These are phyloP conservation scores for Chloropsis hardwickii DNA, from an alignment of 2,113 vertebrate species.

Conservation along the genomic window DNA sequence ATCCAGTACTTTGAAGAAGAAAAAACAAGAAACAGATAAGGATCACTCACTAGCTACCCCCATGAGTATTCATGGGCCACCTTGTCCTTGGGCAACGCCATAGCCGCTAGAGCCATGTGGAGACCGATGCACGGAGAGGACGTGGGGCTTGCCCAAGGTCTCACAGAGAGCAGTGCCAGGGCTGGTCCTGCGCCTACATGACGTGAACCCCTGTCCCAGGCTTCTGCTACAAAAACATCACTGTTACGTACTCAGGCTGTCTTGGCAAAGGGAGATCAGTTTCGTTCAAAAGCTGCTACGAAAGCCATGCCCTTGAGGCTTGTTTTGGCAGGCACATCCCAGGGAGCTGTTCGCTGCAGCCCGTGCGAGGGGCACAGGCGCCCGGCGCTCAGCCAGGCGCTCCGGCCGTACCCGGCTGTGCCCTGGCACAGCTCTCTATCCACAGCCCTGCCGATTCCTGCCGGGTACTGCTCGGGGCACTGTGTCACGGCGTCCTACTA, in stretches of 20 bases:
- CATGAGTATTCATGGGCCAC: neutral
- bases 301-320: neutral
- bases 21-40: neutral
- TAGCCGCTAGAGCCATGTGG: accelerated
- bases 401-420: accelerated
- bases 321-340: neutral
- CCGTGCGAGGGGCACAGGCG: accelerated
- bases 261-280: neutral
- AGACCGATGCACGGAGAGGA: neutral
- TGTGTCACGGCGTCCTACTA: neutral
- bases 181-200: neutral
- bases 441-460: neutral
- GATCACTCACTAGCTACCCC: neutral
- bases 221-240: neutral
- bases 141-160: neutral
- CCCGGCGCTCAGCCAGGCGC: neutral
- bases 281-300: neutral
- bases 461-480: accelerated
- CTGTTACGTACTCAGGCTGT: neutral
- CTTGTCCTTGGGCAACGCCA: accelerated
- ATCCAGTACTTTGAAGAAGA: neutral
- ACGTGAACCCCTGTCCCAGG: neutral
- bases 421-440: neutral
- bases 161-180: neutral
- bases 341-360: neutral